Evolutionary conservation across 2,888 invertebrate species (phyloP).

Genomic region (Notodonta dromedarius): DNA sequence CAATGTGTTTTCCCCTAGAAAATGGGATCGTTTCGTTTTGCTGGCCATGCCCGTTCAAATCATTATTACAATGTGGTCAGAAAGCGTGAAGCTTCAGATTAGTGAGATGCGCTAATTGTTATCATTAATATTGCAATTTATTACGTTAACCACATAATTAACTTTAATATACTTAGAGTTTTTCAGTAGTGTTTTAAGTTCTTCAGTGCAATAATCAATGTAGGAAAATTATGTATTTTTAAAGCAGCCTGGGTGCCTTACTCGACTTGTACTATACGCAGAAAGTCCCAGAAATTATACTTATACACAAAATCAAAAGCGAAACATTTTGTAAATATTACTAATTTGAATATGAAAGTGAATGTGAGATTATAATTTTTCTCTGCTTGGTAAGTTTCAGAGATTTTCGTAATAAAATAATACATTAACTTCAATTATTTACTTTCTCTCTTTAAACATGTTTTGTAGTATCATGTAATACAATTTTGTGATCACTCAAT

Average conservation of each 20-base stretch:
- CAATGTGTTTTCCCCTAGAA: no score
- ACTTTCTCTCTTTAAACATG: not conserved
- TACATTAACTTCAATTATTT: not conserved
- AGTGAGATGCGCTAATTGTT: conserved; percentile 20
- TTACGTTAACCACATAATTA: not conserved
- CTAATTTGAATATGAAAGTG: not conserved
- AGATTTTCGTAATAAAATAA: not conserved
- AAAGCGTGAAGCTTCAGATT: conserved; percentile 42
- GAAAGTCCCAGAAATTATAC: not conserved
- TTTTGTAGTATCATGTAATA: not conserved
- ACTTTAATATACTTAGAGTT: no score
- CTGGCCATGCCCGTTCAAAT: conserved; percentile 13
- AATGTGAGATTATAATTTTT: not conserved
- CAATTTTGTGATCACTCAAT: not conserved
- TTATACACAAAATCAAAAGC: not conserved
- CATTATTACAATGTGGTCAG: conserved; percentile 28
- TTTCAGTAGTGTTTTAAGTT: no score
- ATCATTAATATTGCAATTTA: not conserved
- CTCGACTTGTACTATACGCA: no score
- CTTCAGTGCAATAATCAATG: no score
- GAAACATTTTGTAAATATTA: not conserved
- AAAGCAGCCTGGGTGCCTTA: not conserved
- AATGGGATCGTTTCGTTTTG: conserved; percentile 10
- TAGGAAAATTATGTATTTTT: no score
- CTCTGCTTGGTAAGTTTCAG: not conserved